Conservation (phyloP, 2,888 invertebrate species). For the Petrolisthes cinctipes region DNA sequence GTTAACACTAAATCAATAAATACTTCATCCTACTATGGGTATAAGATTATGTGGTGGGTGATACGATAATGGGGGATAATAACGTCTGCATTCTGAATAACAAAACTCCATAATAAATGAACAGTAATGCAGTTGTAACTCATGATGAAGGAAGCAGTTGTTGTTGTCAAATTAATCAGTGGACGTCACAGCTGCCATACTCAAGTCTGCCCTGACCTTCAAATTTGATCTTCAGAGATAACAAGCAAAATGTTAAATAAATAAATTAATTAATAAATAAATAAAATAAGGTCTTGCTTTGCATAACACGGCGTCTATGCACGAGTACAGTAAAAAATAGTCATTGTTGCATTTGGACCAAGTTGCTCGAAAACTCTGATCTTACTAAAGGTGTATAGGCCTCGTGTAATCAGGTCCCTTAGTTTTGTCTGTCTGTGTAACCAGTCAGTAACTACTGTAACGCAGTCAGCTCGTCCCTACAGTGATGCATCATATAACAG, state of each 20-base stretch:
- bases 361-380: too few relatives aligned
- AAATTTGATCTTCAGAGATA: too few relatives aligned
- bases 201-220: background rate
- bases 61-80: slow-evolving; percentile 18
- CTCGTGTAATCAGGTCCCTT: too few relatives aligned
- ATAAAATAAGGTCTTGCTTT: too few relatives aligned
- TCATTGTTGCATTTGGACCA: too few relatives aligned
- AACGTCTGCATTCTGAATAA: background rate
- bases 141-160: background rate
- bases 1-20: slow-evolving; percentile 1
- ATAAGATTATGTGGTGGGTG: background rate
- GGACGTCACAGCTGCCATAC: background rate
- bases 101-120: background rate
- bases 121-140: slow-evolving; percentile 1
- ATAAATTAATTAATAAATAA: too few relatives aligned
- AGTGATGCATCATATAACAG: too few relatives aligned
- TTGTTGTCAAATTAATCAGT: background rate
- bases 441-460: slow-evolving; percentile 13
- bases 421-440: too few relatives aligned
- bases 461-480: background rate
- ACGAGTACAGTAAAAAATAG: too few relatives aligned
- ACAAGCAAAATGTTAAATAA: too few relatives aligned
- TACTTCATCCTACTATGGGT: background rate
- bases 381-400: too few relatives aligned
- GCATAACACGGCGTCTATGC: too few relatives aligned